Conservation (phyloP, 2,113 vertebrate genomes). For the Prietella phreatophila region DNA sequence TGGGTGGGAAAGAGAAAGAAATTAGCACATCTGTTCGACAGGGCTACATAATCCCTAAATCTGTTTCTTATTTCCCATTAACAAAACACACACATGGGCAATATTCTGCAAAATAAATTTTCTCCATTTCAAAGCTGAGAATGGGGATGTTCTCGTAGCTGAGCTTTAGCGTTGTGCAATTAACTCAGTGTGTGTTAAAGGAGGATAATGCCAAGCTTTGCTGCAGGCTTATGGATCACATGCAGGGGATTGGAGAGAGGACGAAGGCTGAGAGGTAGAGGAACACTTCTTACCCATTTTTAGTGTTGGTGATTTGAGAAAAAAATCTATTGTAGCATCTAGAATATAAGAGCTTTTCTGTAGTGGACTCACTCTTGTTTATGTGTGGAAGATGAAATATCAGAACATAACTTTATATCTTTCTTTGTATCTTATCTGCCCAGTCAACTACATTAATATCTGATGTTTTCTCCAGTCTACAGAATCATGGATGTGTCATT, state of each 20-base stretch:
- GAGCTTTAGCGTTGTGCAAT: constrained; percentile 43
- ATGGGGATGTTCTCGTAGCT: constrained; percentile 32
- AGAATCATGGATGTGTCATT: neutral
- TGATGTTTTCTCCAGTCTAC: neutral
- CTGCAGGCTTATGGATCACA: constrained; percentile 54
- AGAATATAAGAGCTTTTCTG: neutral
- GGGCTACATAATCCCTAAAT: neutral
- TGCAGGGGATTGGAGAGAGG: constrained; percentile 48
- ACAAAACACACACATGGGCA: neutral
- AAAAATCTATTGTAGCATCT: neutral
- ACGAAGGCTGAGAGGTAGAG: constrained; percentile 12
- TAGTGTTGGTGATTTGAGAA: neutral
- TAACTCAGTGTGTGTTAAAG: constrained; percentile 52
- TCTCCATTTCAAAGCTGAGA: constrained; percentile 44
- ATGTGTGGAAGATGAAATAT: neutral
- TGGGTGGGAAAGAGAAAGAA: neutral
- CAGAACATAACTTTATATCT: neutral
- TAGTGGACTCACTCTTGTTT: neutral
- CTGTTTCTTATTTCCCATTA: constrained; percentile 2
- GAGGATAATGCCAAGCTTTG: constrained; percentile 41
- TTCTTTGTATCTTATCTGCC: neutral
- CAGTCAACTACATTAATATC: neutral
- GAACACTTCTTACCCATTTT: constrained; percentile 13
- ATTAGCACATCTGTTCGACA: neutral
- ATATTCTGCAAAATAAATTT: constrained; percentile 15